Base-by-base conservation (phyloP, 2,888 invertebrate species). In the Drosophila bunnanda region DNA sequence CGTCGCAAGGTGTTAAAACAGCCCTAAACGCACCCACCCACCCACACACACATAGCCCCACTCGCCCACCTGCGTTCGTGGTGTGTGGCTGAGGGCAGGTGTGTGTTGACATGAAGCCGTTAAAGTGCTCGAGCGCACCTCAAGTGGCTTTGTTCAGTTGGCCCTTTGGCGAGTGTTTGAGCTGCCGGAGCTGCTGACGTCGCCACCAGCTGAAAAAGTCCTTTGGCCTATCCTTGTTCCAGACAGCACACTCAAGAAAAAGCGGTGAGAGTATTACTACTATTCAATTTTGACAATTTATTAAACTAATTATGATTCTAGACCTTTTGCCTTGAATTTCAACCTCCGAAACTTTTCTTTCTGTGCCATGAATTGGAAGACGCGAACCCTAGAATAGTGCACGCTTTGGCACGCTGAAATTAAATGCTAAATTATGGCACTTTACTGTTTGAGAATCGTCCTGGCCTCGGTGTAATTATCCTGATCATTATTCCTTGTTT, bases 111-210 rank as follows among this genome's bases (percentile, higher is more conserved):
- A 89, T 85, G 85, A 77, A 88, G 83, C 88, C 86, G 88, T 84
- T 88, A 82, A 84, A 88, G 84, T 87, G 89, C 89, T 79, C 85
- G 85, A 87, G 89, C 84, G 75, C 85, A 89, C 89, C 85, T 86
- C 89, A 89, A 86, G 85, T 89, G 82, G 85, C 85, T 86, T 86
- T 86, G 88, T 86, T 88, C 82, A 77, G 83, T 84, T 84, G 83
- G 83, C 80, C 87, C 83, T 88, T 84, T 71, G 89, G 78, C 75
- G 82, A 84, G 82, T 88, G 80, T 79, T 89, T 79, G 77, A 88
- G 89, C 86, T 77, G 54, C 53, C 60, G 46, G 48, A 54, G 62
- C 44, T n/a, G 39, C 50, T 44, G 34, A 46, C 52, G 62, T 56
- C 62, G 62, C 67, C 59, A 48, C 50, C 55, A 66, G 64, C 52